Evolutionary conservation across 1,140 invertebrate genomes (phyloP), one percentile per base, ranked within the genome.

Genomic region (Sminthurides bifidus): DNA sequence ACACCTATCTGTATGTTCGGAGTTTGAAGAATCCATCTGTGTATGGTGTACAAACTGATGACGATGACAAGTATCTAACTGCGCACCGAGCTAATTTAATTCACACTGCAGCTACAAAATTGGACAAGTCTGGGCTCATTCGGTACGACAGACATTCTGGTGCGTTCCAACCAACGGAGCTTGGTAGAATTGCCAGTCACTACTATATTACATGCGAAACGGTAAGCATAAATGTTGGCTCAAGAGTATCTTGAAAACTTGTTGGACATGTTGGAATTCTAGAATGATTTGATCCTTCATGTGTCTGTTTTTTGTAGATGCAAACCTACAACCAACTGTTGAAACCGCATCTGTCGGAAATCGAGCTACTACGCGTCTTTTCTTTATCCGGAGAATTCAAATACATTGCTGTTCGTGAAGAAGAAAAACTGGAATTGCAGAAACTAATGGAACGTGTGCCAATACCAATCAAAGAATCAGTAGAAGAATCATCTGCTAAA

Each of bases 381-480:
- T 97, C 94, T 0, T 74, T 98, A n/a, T 96, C 92, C 0, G 81
- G 85, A 1, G 92, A 97, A 70, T 97, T 97, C 69, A 81, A 81
- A 60, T 83, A 94, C 68, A 88, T 96, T 27, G 81, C 86, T 24
- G 94, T 99, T 1, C 75, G 96, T 19, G 96, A 98, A 69, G 96
- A 98, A 72, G 96, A 99, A 72, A 98, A 98, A 67, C 69, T 98
- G 43, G 96, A 99, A 71, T 71, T 99, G 31, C 87, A 94, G 64
- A 98, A 98, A 69, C 72, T 99, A 0, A 92, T 98, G 82, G 92
- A 96, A 71, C 75, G 89, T 65, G 95, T 98, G 0, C 96, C 96
- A 0, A 96, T 99, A 58, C 96, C 96, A 0, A 96, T 99, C 48
- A 99, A 99, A 67, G 96, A 99, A 72, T 92, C 89, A 58, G 93